Evolutionary conservation across 1,140 invertebrate species (phyloP), one percentile per base, ranked within the genome.

Genomic region (Coenobita brevimanus): DNA sequence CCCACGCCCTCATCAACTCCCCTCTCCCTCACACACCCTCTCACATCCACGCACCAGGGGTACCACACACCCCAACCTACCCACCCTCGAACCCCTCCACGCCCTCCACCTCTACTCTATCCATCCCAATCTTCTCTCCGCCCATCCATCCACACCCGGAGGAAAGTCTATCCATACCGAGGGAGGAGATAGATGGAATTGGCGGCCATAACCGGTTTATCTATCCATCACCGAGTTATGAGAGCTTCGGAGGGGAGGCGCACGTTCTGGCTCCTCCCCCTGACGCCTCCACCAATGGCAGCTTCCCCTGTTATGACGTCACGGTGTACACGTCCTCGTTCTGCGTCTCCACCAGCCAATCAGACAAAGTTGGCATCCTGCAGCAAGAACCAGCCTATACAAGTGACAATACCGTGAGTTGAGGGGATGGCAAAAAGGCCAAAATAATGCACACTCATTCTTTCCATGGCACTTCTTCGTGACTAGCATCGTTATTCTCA

Each of bases 41-140:
- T 15, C 43, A 54, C 46, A 81, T 17, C 57, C 24, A 21, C 36
- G 41, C 57, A 27, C 54, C 50, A 17, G n/a, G 15, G 13, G 30
- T 33, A 30, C 78, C 67, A 36, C 78, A 81, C 33, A 81, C 78
- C 8, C 78, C 0, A 95, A 54, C 62, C 10, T 30, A 21, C 33
- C 17, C 57, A 17, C 24, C 21, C 6, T 36, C 73, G 36, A 85
- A 76, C 36, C 54, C 79, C 54, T 30, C 30, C 71, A 60, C 71
- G 13, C 36, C 57, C 21, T 8, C 69, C 46, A 57, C 17, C 50
- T 15, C 43, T 15, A 17, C 67, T 43, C 24, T 54, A 13, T 38
- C 71, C 21, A 71, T 30, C 36, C 17, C 71, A n/a, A 46, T 50
- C 69, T 24, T 67, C 27, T 21, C 21, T 13, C 8, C 15, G 0